These are phyloP conservation scores for Barbus barbus DNA, from an alignment of 2,113 vertebrate species.

Conservation along the genomic window DNA sequence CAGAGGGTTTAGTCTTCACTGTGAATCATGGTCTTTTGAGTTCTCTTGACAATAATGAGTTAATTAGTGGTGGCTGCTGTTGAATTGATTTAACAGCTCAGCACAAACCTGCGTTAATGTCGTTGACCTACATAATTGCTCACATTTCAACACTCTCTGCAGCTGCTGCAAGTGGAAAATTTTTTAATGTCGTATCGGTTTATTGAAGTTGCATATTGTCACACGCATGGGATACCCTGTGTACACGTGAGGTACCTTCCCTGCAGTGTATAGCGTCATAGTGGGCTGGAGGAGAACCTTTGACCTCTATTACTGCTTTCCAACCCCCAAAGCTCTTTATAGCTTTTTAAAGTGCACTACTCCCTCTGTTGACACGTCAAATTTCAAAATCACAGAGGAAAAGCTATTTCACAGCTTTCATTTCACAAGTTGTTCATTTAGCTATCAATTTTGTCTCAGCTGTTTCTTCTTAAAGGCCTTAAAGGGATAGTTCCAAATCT, in stretches of 20 bases:
- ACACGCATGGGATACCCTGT: background rate
- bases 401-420: background rate
- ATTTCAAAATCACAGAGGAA: too few relatives aligned
- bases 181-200: background rate
- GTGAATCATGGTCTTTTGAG: slow-evolving; percentile 20
- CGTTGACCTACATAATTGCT: slow-evolving; percentile 40
- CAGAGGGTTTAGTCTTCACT: slow-evolving; percentile 12
- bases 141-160: slow-evolving; percentile 8
- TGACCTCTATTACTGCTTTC: slow-evolving; percentile 18
- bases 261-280: slow-evolving; percentile 10
- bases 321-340: slow-evolving; percentile 11
- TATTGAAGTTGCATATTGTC: background rate
- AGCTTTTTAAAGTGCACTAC: slow-evolving; percentile 35
- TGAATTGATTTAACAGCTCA: slow-evolving; percentile 31
- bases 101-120: slow-evolving; percentile 36
- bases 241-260: slow-evolving; percentile 16
- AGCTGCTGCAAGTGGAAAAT: background rate
- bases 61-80: slow-evolving; percentile 38
- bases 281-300: slow-evolving; percentile 18
- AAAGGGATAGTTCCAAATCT: background rate
- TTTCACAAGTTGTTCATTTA: background rate
- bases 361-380: slow-evolving; percentile 40
- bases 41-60: slow-evolving; percentile 33
- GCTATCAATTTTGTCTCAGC: background rate
- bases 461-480: background rate